These are phyloP conservation scores for Drosophila prosaltans DNA, from an alignment of 1,140 invertebrate genomes.

Conservation along the genomic window DNA sequence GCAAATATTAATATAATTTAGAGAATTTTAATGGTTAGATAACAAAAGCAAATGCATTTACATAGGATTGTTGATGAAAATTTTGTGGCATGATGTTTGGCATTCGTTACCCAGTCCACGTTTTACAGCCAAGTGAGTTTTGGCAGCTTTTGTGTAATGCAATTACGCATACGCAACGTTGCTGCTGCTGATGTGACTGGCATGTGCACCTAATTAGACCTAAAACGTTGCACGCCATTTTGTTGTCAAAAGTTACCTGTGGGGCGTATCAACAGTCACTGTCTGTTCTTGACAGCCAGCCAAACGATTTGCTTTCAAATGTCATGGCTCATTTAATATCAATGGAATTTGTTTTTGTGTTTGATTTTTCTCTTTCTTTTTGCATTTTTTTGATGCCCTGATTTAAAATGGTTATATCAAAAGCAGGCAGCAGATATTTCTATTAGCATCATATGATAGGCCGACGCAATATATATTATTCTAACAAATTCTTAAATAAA, in stretches of 20 bases:
- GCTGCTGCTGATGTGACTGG: constrained; percentile 12
- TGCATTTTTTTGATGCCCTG: neutral
- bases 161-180: constrained; percentile 58
- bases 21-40: neutral
- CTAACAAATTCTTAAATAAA: too few relatives aligned
- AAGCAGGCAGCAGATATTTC: neutral
- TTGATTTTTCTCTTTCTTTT: neutral
- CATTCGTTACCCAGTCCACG: constrained; percentile 1
- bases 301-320: constrained; percentile 56
- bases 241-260: constrained; percentile 49
- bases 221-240: constrained; percentile 61
- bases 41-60: neutral
- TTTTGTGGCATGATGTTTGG: neutral
- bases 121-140: constrained; percentile 44
- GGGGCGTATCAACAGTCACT: constrained; percentile 1
- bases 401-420: neutral
- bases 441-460: too few relatives aligned
- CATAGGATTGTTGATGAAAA: neutral
- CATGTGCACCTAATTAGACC: constrained; percentile 56
- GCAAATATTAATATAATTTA: neutral
- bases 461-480: too few relatives aligned
- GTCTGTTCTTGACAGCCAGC: constrained; percentile 60
- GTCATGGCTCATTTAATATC: constrained; percentile 61
- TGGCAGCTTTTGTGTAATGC: constrained; percentile 51
- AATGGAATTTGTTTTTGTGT: constrained; percentile 26